phyloP scores from a whole-genome alignment of 2,113 vertebrate genomes.

The Tragulus kanchil region DNA sequence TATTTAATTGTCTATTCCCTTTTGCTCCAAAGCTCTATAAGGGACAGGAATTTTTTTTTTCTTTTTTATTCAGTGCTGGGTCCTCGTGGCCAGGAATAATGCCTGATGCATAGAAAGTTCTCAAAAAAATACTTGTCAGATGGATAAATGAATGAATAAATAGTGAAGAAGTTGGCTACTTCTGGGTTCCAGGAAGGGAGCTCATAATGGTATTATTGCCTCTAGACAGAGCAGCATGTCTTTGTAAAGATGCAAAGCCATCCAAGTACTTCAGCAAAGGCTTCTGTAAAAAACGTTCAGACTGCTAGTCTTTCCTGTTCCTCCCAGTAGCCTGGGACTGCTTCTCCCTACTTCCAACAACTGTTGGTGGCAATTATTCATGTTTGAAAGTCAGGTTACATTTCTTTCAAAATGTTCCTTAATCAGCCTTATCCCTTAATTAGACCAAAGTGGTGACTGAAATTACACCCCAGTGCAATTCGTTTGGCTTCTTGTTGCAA shows the following conservation, averaged over 20 bases:
- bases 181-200: background rate
- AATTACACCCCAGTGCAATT: background rate
- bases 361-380: background rate
- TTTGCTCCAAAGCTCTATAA: background rate
- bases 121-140: background rate
- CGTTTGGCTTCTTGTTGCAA: background rate
- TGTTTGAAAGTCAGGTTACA: background rate
- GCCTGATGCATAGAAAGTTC: background rate
- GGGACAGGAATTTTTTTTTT: background rate
- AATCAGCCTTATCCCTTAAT: conserved; percentile 40
- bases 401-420: conserved; percentile 33
- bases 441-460: background rate
- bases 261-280: background rate
- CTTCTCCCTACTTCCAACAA: background rate
- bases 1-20: background rate
- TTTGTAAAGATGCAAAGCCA: background rate
- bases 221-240: background rate
- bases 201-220: background rate
- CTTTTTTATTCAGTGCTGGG: background rate
- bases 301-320: background rate
- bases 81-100: background rate
- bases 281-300: background rate
- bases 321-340: background rate
- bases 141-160: background rate
- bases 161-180: background rate